These are phyloP conservation scores for Hassar affinis DNA, from an alignment of 2,113 vertebrate genomes.

Conservation along the genomic window DNA sequence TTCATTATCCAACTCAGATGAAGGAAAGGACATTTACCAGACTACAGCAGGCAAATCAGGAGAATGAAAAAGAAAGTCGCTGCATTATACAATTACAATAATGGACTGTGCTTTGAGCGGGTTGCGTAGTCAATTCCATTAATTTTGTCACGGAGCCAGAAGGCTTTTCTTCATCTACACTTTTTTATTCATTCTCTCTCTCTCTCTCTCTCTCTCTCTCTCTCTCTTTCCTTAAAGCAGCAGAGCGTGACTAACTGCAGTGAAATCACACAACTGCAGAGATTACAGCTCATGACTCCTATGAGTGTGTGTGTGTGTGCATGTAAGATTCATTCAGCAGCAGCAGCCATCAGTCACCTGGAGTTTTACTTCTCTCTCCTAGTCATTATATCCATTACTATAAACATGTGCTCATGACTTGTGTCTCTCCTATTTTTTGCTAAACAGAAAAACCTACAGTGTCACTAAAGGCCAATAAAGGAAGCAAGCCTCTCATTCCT, in stretches of 20 bases:
- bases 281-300: conserved; percentile 61
- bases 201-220: conserved; percentile 41
- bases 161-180: conserved; percentile 17
- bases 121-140: conserved; percentile 35
- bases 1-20: conserved; percentile 27
- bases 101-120: conserved; percentile 29
- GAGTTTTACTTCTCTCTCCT: background rate
- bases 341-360: background rate
- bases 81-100: conserved; percentile 40
- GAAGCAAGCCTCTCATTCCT: background rate
- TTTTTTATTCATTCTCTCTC: conserved; percentile 3
- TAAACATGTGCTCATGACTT: background rate
- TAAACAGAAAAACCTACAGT: background rate
- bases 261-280: conserved; percentile 67
- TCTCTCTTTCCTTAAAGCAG: conserved; percentile 55
- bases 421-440: background rate
- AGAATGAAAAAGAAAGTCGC: conserved; percentile 15
- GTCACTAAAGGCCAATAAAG: background rate
- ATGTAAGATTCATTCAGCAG: background rate
- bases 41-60: background rate
- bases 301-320: background rate
- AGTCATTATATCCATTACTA: background rate
- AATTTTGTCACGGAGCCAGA: conserved; percentile 36
- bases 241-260: conserved; percentile 71
- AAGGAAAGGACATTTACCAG: conserved; percentile 8